These are phyloP conservation scores for Pantala flavescens DNA, from an alignment of 1,140 invertebrate species.

Conservation along the genomic window DNA sequence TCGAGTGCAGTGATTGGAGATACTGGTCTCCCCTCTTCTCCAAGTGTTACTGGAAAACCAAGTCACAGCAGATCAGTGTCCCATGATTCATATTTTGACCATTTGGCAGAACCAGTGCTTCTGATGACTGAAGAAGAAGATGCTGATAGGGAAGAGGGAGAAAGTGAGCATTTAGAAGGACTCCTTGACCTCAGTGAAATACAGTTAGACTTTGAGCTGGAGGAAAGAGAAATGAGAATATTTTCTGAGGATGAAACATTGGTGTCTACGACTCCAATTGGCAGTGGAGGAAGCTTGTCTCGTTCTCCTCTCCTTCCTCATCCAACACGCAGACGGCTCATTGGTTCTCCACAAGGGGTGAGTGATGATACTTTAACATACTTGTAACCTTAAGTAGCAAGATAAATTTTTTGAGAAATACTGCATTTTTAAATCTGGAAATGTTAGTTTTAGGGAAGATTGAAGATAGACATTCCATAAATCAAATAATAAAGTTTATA, in stretches of 20 bases:
- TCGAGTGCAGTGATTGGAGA: constrained; percentile 14
- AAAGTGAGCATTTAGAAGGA: constrained; percentile 18
- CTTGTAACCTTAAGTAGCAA: no score
- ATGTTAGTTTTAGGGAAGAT: no score
- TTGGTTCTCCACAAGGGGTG: background rate
- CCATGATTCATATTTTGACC: constrained; percentile 88
- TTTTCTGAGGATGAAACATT: constrained; percentile 72
- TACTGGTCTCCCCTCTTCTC: constrained; percentile 21
- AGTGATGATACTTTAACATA: background rate
- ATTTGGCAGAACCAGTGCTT: constrained; percentile 38
- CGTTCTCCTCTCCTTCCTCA: constrained; percentile 5
- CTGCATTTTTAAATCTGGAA: no score
- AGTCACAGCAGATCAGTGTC: constrained; percentile 57
- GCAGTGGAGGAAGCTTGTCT: constrained; percentile 7
- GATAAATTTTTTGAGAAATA: no score
- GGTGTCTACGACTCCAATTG: constrained; percentile 29
- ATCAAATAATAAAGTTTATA: no score
- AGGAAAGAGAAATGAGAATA: constrained; percentile 74
- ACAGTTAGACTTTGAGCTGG: constrained; percentile 68
- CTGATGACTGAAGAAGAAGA: constrained; percentile 16
- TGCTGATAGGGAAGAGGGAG: constrained; percentile 22
- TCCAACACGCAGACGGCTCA: background rate
- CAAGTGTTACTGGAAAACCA: constrained; percentile 20
- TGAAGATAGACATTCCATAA: no score
- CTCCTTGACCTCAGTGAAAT: constrained; percentile 64